Evolutionary conservation across 2,888 invertebrate species (phyloP), one percentile per base, ranked within the genome.

Genomic region (Eupeodes luniger): DNA sequence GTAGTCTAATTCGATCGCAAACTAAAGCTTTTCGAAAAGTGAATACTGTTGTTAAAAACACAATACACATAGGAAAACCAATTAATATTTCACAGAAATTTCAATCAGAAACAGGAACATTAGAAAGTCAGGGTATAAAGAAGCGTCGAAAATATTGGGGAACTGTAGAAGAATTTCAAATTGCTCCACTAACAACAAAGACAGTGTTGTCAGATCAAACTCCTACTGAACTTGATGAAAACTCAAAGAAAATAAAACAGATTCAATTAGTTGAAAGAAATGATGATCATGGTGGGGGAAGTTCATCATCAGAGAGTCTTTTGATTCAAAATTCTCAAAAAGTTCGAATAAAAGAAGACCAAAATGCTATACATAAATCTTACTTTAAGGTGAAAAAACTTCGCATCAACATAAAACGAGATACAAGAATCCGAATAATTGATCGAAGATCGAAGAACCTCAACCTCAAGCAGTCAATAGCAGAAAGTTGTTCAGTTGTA

Each of bases 131-230:
- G 5, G 81, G 12, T 5, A 76, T 16, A 14, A 67, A 75, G 27
- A 51, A 40, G 57, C 12, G n/a, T 3, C 74, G 78, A 16, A 85
- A 81, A 67, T 81, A 85, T 57, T 85, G 81, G 85, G 81, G 85
- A 0, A 44, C 64, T 14, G 81, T 85, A 12, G 53, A 77, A 53
- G 81, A 85, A 34, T 85, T 85, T 59, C 81, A 81, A 53, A 57
- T 85, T 34, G 40, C 75, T 7, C 44, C 57, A 7, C 5, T 12
- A 14, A 1, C 69, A 19, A 0, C 64, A 12, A 69, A 61, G 12
- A 14, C 47, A 16, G 16, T 49, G 3, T 10, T 59, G 2, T 3
- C 11, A 61, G 2, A 3, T 27, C 12, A 34, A 9, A 7, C 5
- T 12, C 14, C 1, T 2, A 34, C 40, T 9, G 4, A 27, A 12